Base-by-base conservation (phyloP, 2,113 vertebrate genomes). In the Cygnus atratus region DNA sequence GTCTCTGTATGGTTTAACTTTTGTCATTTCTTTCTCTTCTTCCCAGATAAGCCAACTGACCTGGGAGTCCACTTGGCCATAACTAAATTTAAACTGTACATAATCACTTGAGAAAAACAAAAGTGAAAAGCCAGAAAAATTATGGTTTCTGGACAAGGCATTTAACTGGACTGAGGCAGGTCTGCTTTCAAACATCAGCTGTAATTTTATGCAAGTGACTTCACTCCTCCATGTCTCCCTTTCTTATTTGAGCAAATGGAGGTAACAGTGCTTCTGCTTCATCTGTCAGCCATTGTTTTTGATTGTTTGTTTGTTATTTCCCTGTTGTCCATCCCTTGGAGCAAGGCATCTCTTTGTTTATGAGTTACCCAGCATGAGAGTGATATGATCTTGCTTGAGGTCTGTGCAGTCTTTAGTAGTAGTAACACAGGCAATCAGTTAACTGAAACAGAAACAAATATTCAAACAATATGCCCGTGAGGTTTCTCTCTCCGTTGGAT, bases 391-490 rank as follows among this genome's bases (percentile, higher is more conserved):
- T 79, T 79, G 54, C 80, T 95, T 6, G 85, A 76, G 92, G 66
- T 87, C 88, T 91, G 35, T 82, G 67, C 84, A 61, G 50, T 4
- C 75, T 74, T 73, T 61, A 74, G 68, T 13, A 77, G 70, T 2
- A 80, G 35, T 4, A 62, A 29, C 26, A 10, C 41, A 83, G 63
- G 33, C 67, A 35, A 90, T 81, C 80, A 37, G 70, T 43, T 62
- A 84, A 91, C 77, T 94, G 84, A 59, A 73, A 93, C 84, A 93
- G 88, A 96, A 96, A 70, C 66, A 37, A 66, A 10, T 33, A 35
- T 43, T 93, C 81, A n/a, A 70, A 84, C 24, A 73, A 57, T 5
- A 35, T 83, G 41, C 87, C 88, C 77, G 67, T 62, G 76, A 91
- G 83, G 55, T 78, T 94, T 78, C 52, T 81, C 83, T 89, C 66